A percentile compares a stretch with the other conserved stretches of the same genome.
phyloP scores from a whole-genome alignment of 1,140 invertebrate genomes.

The Ceratina calcarata region DNA sequence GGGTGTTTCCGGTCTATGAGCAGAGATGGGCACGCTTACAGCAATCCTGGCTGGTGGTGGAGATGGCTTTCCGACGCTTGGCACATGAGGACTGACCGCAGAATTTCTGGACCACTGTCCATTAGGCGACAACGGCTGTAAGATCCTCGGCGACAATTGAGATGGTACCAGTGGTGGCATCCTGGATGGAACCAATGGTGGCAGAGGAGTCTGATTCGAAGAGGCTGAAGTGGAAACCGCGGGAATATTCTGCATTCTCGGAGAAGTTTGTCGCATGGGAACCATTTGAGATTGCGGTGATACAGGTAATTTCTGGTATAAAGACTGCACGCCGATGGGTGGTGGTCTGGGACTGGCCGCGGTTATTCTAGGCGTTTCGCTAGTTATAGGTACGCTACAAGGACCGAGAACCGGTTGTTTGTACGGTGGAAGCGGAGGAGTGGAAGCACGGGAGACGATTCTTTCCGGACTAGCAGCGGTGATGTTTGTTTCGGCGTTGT shows the following conservation, averaged over 20 bases:
- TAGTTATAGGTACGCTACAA: conserved; percentile 61
- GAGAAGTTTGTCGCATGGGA: conserved; percentile 71
- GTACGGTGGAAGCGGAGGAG: conserved; percentile 63
- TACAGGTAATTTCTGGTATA: conserved; percentile 75
- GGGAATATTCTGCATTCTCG: conserved; percentile 68
- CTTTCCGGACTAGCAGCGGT: conserved; percentile 49
- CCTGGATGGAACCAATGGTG: conserved; percentile 67
- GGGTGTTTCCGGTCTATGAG: conserved; percentile 69
- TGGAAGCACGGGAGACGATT: conserved; percentile 5
- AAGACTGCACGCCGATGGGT: conserved; percentile 63
- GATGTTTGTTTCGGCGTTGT: conserved; percentile 27
- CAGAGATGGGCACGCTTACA: conserved; percentile 71
- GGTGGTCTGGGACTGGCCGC: conserved; percentile 66
- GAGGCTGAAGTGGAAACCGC: conserved; percentile 51
- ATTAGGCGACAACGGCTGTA: conserved; percentile 74
- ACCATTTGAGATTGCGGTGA: conserved; percentile 73
- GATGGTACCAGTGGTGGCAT: conserved; percentile 68
- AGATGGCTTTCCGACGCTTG: conserved; percentile 55
- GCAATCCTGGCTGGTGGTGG: conserved; percentile 69
- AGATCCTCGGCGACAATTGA: conserved; percentile 66
- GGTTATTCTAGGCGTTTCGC: conserved; percentile 63
- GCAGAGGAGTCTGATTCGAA: conserved; percentile 56
- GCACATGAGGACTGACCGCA: conserved; percentile 58
- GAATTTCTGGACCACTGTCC: conserved; percentile 74
- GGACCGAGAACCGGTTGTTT: conserved; percentile 62